Evolutionary conservation across 2,888 invertebrate species (phyloP).

Genomic region (Metellina segmentata): DNA sequence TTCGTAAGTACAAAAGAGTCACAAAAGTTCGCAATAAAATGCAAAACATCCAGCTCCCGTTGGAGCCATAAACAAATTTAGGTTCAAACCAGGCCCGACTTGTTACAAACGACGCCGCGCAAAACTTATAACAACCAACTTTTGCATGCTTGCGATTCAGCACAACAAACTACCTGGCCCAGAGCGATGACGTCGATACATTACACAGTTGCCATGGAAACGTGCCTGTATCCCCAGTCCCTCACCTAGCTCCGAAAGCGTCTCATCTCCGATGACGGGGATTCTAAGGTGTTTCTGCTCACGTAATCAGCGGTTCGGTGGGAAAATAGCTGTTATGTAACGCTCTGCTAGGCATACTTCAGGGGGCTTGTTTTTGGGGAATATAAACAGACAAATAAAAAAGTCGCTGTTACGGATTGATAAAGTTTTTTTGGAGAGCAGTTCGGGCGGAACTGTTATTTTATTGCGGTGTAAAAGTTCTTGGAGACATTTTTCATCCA

Average conservation of each 20-base stretch:
- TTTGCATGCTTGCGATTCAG: neutral
- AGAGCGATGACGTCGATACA: neutral
- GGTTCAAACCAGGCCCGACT: no score
- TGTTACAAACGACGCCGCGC: no score
- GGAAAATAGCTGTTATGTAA: neutral
- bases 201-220: conserved; percentile 21
- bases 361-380: neutral
- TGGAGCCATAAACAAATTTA: conserved; percentile 8
- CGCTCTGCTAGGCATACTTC: neutral
- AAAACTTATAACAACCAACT: neutral
- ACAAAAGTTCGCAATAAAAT: neutral
- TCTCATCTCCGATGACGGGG: neutral
- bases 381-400: neutral
- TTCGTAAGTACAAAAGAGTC: neutral
- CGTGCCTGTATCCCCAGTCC: neutral
- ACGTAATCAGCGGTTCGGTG: neutral
- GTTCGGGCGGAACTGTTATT: neutral
- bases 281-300: neutral
- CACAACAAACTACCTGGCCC: neutral
- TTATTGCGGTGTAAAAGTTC: conserved; percentile 3
- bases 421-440: conserved; percentile 2
- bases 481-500: neutral
- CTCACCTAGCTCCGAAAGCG: neutral
- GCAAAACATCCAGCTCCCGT: neutral
- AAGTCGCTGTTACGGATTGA: neutral